phyloP scores from a whole-genome alignment of 1,140 invertebrate species.

The Odontomachus brunneus region DNA sequence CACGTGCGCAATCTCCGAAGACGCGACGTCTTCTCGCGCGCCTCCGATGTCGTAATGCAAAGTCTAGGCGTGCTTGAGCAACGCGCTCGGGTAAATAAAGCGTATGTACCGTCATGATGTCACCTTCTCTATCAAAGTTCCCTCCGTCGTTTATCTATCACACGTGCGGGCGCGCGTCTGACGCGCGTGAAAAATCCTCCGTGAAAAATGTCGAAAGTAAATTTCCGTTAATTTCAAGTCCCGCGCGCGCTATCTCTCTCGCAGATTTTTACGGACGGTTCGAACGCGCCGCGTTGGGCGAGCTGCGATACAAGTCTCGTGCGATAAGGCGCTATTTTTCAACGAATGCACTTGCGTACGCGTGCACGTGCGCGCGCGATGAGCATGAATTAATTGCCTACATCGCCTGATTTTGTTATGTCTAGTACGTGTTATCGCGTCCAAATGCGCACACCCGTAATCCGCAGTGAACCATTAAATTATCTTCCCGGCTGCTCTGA shows the following conservation, averaged over 20 bases:
- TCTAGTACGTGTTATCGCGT: slow-evolving; percentile 36
- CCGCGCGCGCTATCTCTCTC: slow-evolving; percentile 39
- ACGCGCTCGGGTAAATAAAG: slow-evolving; percentile 65
- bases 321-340: slow-evolving; percentile 39
- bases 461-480: slow-evolving; percentile 25
- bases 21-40: slow-evolving; percentile 33
- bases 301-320: slow-evolving; percentile 22
- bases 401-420: slow-evolving; percentile 59
- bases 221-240: slow-evolving; percentile 41
- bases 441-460: background rate
- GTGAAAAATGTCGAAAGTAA: slow-evolving; percentile 13
- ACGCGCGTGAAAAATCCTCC: too few relatives aligned
- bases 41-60: slow-evolving; percentile 48
- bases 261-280: slow-evolving; percentile 14
- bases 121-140: slow-evolving; percentile 15
- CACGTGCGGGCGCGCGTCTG: background rate
- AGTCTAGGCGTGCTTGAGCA: slow-evolving; percentile 60
- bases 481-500: background rate
- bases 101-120: slow-evolving; percentile 37
- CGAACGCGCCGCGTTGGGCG: background rate
- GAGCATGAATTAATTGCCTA: slow-evolving; percentile 30
- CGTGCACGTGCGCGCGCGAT: background rate
- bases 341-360: slow-evolving; percentile 25
- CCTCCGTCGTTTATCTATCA: background rate
- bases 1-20: slow-evolving; percentile 26